Evolutionary conservation across 2,888 invertebrate species (phyloP).

Genomic region (Cerastis rubricosa): DNA sequence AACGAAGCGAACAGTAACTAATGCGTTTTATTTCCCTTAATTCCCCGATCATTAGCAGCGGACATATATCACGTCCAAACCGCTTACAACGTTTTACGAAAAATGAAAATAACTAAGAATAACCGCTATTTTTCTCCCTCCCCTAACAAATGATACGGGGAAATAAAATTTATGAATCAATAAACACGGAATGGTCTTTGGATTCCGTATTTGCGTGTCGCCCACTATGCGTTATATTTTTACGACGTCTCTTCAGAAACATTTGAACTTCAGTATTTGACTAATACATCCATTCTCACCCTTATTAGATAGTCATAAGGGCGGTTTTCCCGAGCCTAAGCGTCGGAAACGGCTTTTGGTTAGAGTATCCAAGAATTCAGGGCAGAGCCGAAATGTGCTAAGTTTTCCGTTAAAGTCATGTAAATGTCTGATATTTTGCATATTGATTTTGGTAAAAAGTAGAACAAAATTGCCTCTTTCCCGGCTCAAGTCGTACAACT

Average conservation of each 20-base stretch:
- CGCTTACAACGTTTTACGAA: conserved; percentile 55
- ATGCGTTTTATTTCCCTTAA: conserved; percentile 56
- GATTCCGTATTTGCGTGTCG: conserved; percentile 63
- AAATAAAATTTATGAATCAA: conserved; percentile 70
- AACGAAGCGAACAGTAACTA: conserved; percentile 33
- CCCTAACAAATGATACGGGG: conserved; percentile 58
- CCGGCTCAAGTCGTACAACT: conserved; percentile 30
- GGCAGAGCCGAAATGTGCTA: conserved; percentile 61
- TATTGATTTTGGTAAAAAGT: conserved; percentile 59
- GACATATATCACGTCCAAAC: conserved; percentile 54
- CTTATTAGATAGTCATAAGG: conserved; percentile 41
- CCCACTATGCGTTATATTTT: conserved; percentile 62
- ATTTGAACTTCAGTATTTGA: conserved; percentile 58
- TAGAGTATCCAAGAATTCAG: conserved; percentile 60
- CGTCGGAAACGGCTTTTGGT: conserved; percentile 24
- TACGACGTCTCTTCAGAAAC: conserved; percentile 61
- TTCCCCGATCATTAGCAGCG: conserved; percentile 59
- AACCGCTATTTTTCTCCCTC: conserved; percentile 53
- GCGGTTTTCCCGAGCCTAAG: conserved; percentile 22
- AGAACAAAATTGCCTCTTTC: conserved; percentile 47
- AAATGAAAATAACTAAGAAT: conserved; percentile 59
- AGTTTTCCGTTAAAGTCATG: conserved; percentile 61
- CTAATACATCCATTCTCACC: conserved; percentile 10
- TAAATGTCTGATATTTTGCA: conserved; percentile 63
- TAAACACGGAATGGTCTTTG: conserved; percentile 63